These are phyloP conservation scores for Chrysolina americana DNA, from an alignment of 2,888 invertebrate species.

Conservation along the genomic window DNA sequence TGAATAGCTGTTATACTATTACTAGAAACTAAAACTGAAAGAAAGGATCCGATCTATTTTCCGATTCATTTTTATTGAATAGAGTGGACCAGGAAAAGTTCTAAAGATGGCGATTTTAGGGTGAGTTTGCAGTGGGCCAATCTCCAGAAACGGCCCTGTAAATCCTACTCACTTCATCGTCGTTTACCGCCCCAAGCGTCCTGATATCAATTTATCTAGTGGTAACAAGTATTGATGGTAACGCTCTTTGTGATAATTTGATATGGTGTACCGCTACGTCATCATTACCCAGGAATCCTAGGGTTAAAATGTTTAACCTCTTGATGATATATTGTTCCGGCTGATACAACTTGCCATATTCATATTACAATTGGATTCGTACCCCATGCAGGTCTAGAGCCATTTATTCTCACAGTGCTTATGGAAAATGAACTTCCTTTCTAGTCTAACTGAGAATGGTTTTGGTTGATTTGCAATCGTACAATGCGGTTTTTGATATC, in stretches of 20 bases:
- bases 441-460: conserved; percentile 16
- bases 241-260: conserved; percentile 64
- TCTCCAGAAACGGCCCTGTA: too few species aligned
- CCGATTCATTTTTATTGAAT: too few species aligned
- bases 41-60: too few species aligned
- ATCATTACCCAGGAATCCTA: conserved; percentile 63
- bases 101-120: too few species aligned
- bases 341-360: conserved; percentile 45
- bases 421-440: conserved; percentile 20
- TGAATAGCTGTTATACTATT: too few species aligned
- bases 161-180: background rate
- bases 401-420: conserved; percentile 23
- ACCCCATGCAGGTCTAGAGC: conserved; percentile 41
- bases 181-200: background rate
- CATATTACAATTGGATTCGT: conserved; percentile 47
- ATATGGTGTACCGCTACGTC: conserved; percentile 62
- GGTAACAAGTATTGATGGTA: conserved; percentile 61
- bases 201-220: conserved; percentile 52
- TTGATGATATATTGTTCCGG: conserved; percentile 57
- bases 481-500: conserved; percentile 9
- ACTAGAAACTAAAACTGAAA: too few species aligned
- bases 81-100: too few species aligned
- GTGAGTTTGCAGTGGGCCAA: too few species aligned
- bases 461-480: conserved; percentile 21
- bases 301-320: conserved; percentile 65